These are phyloP conservation scores for Agonopterix subpropinquella DNA, from an alignment of 2,888 invertebrate genomes.

Conservation along the genomic window DNA sequence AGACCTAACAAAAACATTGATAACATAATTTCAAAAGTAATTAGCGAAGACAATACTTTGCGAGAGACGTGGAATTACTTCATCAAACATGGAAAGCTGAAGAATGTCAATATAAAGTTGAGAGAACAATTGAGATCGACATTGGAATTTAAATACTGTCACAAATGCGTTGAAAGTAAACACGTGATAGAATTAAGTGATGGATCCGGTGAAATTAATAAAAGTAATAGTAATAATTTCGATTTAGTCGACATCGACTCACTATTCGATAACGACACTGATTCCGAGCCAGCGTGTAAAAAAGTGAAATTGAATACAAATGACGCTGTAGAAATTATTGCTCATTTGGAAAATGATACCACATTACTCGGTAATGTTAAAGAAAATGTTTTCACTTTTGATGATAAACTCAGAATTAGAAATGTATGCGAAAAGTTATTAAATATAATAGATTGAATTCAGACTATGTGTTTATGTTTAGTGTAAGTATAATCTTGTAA, in stretches of 20 bases:
- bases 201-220: conserved; percentile 7
- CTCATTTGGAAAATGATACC: conserved; percentile 40
- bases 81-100: conserved; percentile 8
- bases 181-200: conserved; percentile 8
- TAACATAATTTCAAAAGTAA: conserved; percentile 20
- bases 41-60: conserved; percentile 23
- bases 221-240: conserved; percentile 33
- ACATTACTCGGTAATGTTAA: conserved; percentile 31
- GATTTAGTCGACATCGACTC: conserved; percentile 50
- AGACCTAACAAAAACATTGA: conserved; percentile 21
- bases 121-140: conserved; percentile 19
- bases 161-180: conserved; percentile 34
- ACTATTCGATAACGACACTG: conserved; percentile 35
- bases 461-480: conserved; percentile 6
- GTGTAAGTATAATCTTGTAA: background rate
- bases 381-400: conserved; percentile 30
- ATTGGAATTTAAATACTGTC: conserved; percentile 22
- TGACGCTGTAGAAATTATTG: conserved; percentile 34
- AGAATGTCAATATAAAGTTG: conserved; percentile 9
- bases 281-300: conserved; percentile 46
- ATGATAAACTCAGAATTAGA: conserved; percentile 37
- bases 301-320: conserved; percentile 37
- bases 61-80: conserved; percentile 25
- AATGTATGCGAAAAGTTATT: conserved; percentile 39
- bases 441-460: conserved; percentile 36